phyloP scores from a whole-genome alignment of 2,797 vertebrate genomes.

The Margarornis squamiger region DNA sequence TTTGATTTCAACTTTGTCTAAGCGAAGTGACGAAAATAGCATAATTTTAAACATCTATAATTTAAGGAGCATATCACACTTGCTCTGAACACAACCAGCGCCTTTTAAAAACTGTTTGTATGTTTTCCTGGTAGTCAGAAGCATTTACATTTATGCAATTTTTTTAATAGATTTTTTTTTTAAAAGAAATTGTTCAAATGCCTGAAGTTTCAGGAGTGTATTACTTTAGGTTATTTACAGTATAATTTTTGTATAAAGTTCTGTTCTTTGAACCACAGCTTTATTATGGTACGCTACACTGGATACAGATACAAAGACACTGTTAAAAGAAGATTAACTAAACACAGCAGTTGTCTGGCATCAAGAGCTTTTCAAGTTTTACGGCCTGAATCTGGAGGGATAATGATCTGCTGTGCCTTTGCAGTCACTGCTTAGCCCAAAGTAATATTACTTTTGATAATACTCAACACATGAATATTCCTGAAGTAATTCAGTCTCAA shows the following conservation, averaged over 20 bases:
- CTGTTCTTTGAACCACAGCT: constrained; percentile 82
- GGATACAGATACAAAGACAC: constrained; percentile 83
- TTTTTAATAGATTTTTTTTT: constrained; percentile 74
- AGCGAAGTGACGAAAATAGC: constrained; percentile 53
- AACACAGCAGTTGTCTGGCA: constrained; percentile 80
- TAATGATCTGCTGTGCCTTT: constrained; percentile 83
- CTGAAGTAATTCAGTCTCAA: constrained; percentile 74
- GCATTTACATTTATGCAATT: constrained; percentile 78
- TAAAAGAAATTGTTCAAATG: constrained; percentile 74
- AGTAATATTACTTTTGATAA: constrained; percentile 79
- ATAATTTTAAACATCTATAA: constrained; percentile 45
- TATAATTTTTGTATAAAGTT: constrained; percentile 79
- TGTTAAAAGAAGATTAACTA: constrained; percentile 77
- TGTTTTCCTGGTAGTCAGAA: constrained; percentile 77
- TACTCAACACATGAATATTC: constrained; percentile 73
- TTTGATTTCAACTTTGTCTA: constrained; percentile 66
- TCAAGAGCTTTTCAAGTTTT: constrained; percentile 75
- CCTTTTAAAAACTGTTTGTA: constrained; percentile 75
- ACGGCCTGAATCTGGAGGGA: constrained; percentile 77
- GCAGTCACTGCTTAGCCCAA: constrained; percentile 84
- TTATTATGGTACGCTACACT: constrained; percentile 87
- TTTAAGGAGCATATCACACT: constrained; percentile 62
- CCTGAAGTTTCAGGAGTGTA: constrained; percentile 76
- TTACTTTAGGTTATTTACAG: constrained; percentile 79
- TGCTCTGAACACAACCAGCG: constrained; percentile 75